Percentiles rank a stretch among this genome's conserved stretches.
These are phyloP conservation scores for Charadrius vociferus DNA, from an alignment of 2,113 vertebrate genomes.

Conservation along the genomic window DNA sequence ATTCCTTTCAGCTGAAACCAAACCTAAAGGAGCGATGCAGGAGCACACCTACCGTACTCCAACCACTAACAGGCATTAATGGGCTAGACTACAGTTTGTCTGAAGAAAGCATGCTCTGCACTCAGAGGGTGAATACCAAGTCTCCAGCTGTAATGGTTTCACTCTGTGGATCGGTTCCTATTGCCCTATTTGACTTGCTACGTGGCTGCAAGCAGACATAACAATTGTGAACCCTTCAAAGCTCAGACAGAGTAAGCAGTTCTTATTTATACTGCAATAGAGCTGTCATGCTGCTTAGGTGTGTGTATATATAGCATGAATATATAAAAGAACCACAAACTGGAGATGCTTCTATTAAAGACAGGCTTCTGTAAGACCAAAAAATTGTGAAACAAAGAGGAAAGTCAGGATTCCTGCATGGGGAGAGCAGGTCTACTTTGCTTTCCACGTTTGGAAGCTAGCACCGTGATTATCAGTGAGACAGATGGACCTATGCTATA, in stretches of 20 bases:
- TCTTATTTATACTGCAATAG: neutral
- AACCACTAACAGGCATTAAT: neutral
- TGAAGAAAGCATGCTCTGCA: neutral
- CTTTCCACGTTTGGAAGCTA: neutral
- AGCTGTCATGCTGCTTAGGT: neutral
- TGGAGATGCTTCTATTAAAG: neutral
- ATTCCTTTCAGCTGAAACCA: neutral
- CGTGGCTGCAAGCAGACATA: neutral
- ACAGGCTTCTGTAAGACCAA: neutral
- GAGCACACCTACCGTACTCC: neutral
- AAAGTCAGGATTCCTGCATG: neutral
- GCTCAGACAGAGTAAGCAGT: neutral
- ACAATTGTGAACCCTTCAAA: neutral
- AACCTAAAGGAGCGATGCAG: neutral
- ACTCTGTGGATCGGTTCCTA: neutral
- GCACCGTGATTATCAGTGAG: neutral
- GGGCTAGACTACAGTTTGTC: neutral
- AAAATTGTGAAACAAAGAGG: neutral
- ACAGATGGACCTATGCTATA: neutral
- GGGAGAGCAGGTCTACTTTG: neutral
- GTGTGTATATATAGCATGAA: neutral
- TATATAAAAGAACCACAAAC: neutral
- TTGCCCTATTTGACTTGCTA: neutral
- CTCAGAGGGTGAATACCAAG: neutral
- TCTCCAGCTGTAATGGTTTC: neutral